phyloP scores from a whole-genome alignment of 2,797 vertebrate species.

The Sebastes trivittatus region DNA sequence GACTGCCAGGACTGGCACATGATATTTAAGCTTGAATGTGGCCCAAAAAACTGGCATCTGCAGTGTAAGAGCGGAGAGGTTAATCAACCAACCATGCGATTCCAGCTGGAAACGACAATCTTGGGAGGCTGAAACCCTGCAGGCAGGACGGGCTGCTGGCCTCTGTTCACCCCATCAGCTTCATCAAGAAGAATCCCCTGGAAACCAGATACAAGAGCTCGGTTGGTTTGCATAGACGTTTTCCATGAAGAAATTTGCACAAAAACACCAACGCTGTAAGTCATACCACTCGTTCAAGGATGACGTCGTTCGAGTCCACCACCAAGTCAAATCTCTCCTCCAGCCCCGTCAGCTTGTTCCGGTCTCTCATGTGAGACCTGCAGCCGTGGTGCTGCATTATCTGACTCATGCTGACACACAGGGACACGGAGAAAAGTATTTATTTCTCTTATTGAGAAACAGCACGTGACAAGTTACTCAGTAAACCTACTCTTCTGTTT shows the following conservation, averaged over 20 bases:
- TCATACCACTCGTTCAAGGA: constrained; percentile 95
- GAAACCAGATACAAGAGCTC: constrained; percentile 23
- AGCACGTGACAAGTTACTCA: background rate
- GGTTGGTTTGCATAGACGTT: background rate
- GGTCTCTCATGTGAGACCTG: constrained; percentile 85
- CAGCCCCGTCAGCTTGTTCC: constrained; percentile 86
- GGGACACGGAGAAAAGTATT: background rate
- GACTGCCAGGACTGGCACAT: constrained; percentile 5
- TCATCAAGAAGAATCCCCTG: constrained; percentile 96
- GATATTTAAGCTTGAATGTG: constrained; percentile 10
- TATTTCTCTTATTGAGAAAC: background rate
- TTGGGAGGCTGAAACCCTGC: constrained; percentile 91
- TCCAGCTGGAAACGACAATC: constrained; percentile 97
- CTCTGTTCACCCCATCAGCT: constrained; percentile 91
- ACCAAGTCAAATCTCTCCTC: constrained; percentile 95
- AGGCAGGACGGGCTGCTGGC: constrained; percentile 93
- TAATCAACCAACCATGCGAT: constrained; percentile 89
- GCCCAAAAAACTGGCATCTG: constrained; percentile 15
- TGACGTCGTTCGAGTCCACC: constrained; percentile 93
- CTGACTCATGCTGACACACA: constrained; percentile 88
- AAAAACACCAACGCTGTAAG: background rate
- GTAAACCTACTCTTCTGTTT: background rate
- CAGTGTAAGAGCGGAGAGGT: background rate
- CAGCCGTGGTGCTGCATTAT: constrained; percentile 96
- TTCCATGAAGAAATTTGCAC: background rate